phyloP scores from a whole-genome alignment of 2,888 invertebrate species.

The Halictus quadricinctus region DNA sequence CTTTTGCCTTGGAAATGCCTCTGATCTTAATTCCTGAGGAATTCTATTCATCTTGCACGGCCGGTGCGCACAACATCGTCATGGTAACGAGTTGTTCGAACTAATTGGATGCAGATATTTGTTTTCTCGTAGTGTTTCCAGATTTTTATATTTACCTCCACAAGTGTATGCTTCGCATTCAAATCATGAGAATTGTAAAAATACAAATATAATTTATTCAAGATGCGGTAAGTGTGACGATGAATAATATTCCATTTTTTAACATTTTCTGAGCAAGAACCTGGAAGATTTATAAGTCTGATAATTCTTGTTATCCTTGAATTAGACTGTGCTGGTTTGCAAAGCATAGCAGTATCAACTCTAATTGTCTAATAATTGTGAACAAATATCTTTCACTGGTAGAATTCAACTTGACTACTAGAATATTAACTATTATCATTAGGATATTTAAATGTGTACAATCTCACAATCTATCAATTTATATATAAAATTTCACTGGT shows the following conservation, averaged over 20 bases:
- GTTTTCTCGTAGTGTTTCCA: background rate
- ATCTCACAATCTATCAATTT: too few relatives aligned
- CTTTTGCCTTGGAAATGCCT: slow-evolving; percentile 6
- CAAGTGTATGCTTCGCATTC: background rate
- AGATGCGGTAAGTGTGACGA: background rate
- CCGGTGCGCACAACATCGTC: background rate
- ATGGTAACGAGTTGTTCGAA: background rate
- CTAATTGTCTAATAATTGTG: background rate
- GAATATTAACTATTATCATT: too few relatives aligned
- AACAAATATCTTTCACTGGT: background rate
- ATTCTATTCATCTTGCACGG: slow-evolving; percentile 7
- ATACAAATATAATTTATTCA: background rate
- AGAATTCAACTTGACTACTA: too few relatives aligned
- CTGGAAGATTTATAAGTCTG: background rate
- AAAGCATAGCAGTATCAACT: background rate
- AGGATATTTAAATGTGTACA: too few relatives aligned
- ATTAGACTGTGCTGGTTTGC: background rate
- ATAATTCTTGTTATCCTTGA: background rate
- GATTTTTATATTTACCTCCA: background rate
- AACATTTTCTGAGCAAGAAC: background rate
- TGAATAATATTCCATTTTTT: background rate
- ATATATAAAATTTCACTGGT: too few relatives aligned
- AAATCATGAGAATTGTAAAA: background rate
- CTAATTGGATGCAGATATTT: background rate
- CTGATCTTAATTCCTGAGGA: slow-evolving; percentile 2